Base-by-base conservation (phyloP, 2,888 invertebrate genomes). In the Xestia c-nigrum region DNA sequence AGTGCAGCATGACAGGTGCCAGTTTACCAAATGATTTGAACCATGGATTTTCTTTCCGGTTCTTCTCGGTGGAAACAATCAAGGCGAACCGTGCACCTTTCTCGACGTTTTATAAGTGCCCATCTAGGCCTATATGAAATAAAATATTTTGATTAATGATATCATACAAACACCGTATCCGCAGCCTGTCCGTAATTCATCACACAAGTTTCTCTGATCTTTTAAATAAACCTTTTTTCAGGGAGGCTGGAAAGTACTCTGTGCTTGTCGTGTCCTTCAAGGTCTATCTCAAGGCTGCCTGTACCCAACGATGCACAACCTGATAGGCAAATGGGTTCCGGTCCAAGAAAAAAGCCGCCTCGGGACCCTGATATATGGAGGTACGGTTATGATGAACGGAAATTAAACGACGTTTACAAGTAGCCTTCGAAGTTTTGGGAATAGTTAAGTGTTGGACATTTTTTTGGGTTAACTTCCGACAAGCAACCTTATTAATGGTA, bases 201-300 rank as follows among this genome's bases (percentile, higher is more conserved):
- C 6, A 57, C 24, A 57, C 24, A 1, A 57, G 57, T 24, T 14
- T 1, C 3, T 14, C 24, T 57, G 14, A 24, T 24, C 1, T 6
- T 24, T 24, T 24, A 24, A 19, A 16, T 31, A 59, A 61, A 43
- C 2, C 16, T 12, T 6, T 6, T 92, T 96, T 3, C 90, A 97
- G 89, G 97, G 97, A 5, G 97, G 97, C 21, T 98, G 98, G 96
- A 92, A 97, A 73, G 95, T 97, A 4, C 96, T 98, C 0, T 97
- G 98, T 88, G 96, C 95, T 0, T 97, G 98, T 76, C 97, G 99
- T 64, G 97, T 98, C 0, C 84, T 98, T 0, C 98, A 98, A 92
- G 99, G 99, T 0, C 94, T 99, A 9, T 95, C 97, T 0, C 98
- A 98, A 94, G 98, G 98, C 0, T 97, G 97, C 76, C 94, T 98